phyloP scores from a whole-genome alignment of 1,140 invertebrate species.

The Panulirus ornatus region DNA sequence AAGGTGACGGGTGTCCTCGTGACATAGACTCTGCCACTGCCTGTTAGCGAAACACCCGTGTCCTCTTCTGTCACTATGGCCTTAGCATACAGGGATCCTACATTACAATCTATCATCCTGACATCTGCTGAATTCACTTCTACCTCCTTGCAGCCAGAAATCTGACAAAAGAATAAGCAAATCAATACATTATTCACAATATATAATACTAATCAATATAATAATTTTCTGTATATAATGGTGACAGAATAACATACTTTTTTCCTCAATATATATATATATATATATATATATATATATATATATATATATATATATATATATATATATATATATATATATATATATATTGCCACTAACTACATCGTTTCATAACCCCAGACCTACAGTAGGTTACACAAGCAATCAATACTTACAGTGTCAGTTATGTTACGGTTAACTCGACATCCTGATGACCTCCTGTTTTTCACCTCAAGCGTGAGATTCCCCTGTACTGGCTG shows the following conservation, averaged over 20 bases:
- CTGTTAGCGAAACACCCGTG: not conserved
- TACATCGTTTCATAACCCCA: not conserved
- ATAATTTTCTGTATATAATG: not conserved
- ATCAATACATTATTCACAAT: too few relatives aligned
- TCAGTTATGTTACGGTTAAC: conserved; percentile 11
- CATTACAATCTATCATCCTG: not conserved
- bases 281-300: not conserved
- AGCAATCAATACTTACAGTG: not conserved
- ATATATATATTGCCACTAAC: not conserved
- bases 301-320: not conserved
- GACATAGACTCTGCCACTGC: not conserved
- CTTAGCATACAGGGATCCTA: not conserved
- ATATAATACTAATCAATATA: not conserved
- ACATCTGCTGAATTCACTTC: not conserved
- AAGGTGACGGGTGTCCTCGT: not conserved
- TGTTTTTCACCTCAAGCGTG: conserved; percentile 22
- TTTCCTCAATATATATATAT: not conserved
- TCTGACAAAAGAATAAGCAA: not conserved
- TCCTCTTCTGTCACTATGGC: conserved; percentile 24
- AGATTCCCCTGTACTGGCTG: conserved; percentile 35
- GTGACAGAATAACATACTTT: not conserved
- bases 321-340: not conserved
- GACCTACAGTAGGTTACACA: not conserved
- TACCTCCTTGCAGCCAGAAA: not conserved
- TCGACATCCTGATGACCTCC: not conserved